Base-by-base conservation (phyloP, 2,888 invertebrate genomes). In the Platycheirus albimanus region DNA sequence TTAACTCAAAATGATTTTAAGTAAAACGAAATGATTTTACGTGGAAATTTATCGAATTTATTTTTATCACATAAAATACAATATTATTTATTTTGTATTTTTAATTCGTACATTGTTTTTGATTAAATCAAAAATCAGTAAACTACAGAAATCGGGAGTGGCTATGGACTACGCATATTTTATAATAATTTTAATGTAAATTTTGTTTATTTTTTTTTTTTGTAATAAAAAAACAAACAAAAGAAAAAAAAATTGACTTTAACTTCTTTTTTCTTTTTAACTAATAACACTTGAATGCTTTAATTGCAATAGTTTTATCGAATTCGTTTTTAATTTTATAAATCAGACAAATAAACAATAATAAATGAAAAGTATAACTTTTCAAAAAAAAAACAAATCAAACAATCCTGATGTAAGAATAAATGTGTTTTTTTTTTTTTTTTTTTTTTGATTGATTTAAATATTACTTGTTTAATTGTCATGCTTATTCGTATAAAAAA, bases 1-100 rank as follows among this genome's bases (percentile, higher is more conserved):
- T n/a, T n/a, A n/a, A n/a, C n/a, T n/a, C n/a, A n/a, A n/a, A n/a
- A n/a, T n/a, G n/a, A n/a, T n/a, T 24, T 24, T n/a, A 19, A 69
- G 49, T 13, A 49, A 24, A 24, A 63, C 2, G 3, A 63, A 30
- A 2, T 24, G 5, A 1, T 10, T 36, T 43, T 61, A 66, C 6
- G 54, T 76, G 69, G 56, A 80, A 80, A 75, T n/a, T n/a, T n/a
- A 80, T 75, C 38, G 43, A 76, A 45, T 80, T 75, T 64, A 75
- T 71, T 71, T 80, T 77, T 67, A 81, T 81, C 81, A 81, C 77
- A 81, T 76, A 81, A 77, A 67, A 74, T 67, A 61, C 52, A 74
- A 51, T 58, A 66, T n/a, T n/a, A 63, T 61, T 47, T 56, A 51
- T 36, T 49, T 71, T 71, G 58, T 43, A 71, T 76, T 51, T 43